These are phyloP conservation scores for Aix galericulata DNA, from an alignment of 2,113 vertebrate genomes.

Conservation along the genomic window DNA sequence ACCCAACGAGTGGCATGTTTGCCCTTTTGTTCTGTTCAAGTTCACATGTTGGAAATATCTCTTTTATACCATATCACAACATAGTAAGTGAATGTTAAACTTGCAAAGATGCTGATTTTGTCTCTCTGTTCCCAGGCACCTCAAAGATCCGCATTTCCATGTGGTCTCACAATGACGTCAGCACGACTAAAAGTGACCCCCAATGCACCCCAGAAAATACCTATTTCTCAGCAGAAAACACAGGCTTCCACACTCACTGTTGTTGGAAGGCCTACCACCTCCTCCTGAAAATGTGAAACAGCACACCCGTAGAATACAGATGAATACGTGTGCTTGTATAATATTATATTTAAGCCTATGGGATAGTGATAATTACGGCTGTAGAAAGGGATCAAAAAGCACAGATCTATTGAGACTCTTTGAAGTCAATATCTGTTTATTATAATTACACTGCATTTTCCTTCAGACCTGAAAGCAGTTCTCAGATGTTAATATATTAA, in stretches of 20 bases:
- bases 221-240: neutral
- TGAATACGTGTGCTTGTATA: neutral
- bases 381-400: constrained; percentile 68
- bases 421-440: constrained; percentile 69
- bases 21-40: neutral
- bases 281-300: neutral
- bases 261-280: neutral
- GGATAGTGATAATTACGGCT: constrained; percentile 60
- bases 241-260: neutral
- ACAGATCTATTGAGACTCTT: constrained; percentile 58
- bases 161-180: rapidly evolving
- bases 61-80: neutral
- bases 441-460: constrained; percentile 62
- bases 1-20: neutral
- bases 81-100: neutral
- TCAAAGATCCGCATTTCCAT: neutral
- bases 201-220: neutral
- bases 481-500: constrained; percentile 53
- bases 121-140: neutral
- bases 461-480: constrained; percentile 50
- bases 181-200: rapidly evolving
- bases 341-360: constrained; percentile 63
- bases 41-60: neutral
- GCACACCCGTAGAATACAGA: constrained; percentile 28
- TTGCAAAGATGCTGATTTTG: neutral